Evolutionary conservation across 2,113 vertebrate species (phyloP).

Genomic region (Muntiacus reevesi): DNA sequence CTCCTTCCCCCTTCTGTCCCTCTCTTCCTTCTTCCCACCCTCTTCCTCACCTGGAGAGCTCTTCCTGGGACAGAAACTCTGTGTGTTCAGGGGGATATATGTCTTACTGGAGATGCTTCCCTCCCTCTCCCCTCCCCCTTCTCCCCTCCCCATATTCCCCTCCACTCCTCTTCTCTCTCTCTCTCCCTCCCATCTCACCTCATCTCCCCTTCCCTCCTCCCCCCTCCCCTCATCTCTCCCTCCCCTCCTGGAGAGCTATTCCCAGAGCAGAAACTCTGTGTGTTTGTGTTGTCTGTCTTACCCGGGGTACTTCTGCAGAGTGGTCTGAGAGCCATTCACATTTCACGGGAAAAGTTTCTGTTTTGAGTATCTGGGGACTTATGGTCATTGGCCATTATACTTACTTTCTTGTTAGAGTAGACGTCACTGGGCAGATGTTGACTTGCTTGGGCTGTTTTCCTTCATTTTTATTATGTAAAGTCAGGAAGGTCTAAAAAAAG

Average conservation of each 20-base stretch:
- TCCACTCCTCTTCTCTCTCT: too few relatives aligned
- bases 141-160: too few relatives aligned
- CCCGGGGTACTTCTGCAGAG: rapidly evolving
- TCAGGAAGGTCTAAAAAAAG: background rate
- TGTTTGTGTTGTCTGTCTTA: background rate
- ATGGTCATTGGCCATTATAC: rapidly evolving
- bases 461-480: background rate
- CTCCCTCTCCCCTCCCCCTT: too few relatives aligned
- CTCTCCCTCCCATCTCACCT: too few relatives aligned
- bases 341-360: background rate
- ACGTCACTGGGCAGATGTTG: too few relatives aligned
- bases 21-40: too few relatives aligned
- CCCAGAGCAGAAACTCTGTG: background rate
- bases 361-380: background rate
- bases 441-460: background rate
- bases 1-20: too few relatives aligned
- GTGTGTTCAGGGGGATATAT: too few relatives aligned
- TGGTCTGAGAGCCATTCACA: background rate
- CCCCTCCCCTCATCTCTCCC: rapidly evolving
- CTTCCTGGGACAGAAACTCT: too few relatives aligned
- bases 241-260: background rate
- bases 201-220: too few relatives aligned
- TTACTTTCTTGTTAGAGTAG: background rate
- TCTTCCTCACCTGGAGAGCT: too few relatives aligned
- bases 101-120: too few relatives aligned